phyloP scores from a whole-genome alignment of 2,797 vertebrate species.

The Ambastaia sidthimunki region DNA sequence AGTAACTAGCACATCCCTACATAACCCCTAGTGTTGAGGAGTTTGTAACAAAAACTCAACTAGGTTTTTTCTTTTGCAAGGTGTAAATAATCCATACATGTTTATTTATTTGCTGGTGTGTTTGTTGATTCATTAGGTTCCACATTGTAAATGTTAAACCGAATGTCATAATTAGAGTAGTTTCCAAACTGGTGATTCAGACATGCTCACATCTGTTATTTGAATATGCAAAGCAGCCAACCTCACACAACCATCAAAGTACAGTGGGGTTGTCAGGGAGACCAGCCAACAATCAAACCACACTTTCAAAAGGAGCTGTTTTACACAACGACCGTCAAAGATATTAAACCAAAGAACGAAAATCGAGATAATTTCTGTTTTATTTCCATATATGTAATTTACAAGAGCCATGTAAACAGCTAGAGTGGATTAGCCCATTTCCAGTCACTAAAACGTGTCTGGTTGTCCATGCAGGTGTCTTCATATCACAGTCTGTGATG shows the following conservation, averaged over 20 bases:
- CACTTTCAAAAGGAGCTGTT: constrained; percentile 17
- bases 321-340: background rate
- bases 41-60: background rate
- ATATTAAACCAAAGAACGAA: constrained; percentile 14
- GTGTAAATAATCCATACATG: background rate
- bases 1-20: background rate
- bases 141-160: background rate
- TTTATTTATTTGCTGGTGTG: background rate
- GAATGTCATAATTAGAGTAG: constrained; percentile 26
- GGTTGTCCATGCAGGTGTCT: constrained; percentile 22
- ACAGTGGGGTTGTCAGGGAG: constrained; percentile 48
- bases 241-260: constrained; percentile 40
- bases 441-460: background rate
- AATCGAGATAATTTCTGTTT: background rate
- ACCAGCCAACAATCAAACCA: constrained; percentile 38
- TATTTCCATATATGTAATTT: background rate
- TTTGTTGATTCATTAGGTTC: background rate
- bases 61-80: background rate
- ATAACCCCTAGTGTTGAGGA: background rate
- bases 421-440: background rate
- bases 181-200: constrained; percentile 43
- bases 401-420: background rate
- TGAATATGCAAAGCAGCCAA: constrained; percentile 60
- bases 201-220: constrained; percentile 40
- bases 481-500: constrained; percentile 15